Conservation (phyloP, 1,140 invertebrate species). For the Lordiphosa clarofinis region DNA sequence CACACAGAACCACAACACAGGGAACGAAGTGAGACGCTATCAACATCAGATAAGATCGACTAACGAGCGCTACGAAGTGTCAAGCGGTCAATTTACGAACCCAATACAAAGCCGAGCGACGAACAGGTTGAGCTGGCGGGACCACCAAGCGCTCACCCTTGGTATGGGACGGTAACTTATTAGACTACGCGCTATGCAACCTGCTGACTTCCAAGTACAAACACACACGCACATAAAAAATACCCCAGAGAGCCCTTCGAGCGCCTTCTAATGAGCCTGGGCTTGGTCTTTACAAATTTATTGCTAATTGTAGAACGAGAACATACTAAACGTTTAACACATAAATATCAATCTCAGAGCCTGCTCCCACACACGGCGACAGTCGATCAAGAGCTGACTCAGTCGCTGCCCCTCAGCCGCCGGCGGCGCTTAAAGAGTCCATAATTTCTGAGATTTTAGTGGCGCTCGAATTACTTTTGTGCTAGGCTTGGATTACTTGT, state of each 20-base stretch:
- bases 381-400: slow-evolving; percentile 26
- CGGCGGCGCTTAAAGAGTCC: slow-evolving; percentile 40
- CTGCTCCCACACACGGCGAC: slow-evolving; percentile 49
- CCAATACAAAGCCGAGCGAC: slow-evolving; percentile 65
- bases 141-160: slow-evolving; percentile 48
- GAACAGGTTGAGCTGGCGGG: slow-evolving; percentile 10
- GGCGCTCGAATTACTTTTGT: slow-evolving; percentile 56
- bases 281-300: slow-evolving; percentile 59
- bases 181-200: slow-evolving; percentile 33
- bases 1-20: slow-evolving; percentile 18
- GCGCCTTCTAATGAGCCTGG: slow-evolving; percentile 29
- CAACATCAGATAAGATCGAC: slow-evolving; percentile 64
- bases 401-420: slow-evolving; percentile 31
- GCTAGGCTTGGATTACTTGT: neutral
- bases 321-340: slow-evolving; percentile 42
- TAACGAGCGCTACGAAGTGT: slow-evolving; percentile 64
- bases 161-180: slow-evolving; percentile 19
- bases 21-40: slow-evolving; percentile 64
- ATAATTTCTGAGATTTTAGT: slow-evolving; percentile 23
- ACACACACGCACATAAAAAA: slow-evolving; percentile 19
- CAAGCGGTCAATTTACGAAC: slow-evolving; percentile 73
- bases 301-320: slow-evolving; percentile 65
- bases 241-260: slow-evolving; percentile 9
- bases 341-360: slow-evolving; percentile 29
- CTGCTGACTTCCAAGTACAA: slow-evolving; percentile 76